Conservation (phyloP, 2,113 vertebrate species). For the Hemichromis elongatus region DNA sequence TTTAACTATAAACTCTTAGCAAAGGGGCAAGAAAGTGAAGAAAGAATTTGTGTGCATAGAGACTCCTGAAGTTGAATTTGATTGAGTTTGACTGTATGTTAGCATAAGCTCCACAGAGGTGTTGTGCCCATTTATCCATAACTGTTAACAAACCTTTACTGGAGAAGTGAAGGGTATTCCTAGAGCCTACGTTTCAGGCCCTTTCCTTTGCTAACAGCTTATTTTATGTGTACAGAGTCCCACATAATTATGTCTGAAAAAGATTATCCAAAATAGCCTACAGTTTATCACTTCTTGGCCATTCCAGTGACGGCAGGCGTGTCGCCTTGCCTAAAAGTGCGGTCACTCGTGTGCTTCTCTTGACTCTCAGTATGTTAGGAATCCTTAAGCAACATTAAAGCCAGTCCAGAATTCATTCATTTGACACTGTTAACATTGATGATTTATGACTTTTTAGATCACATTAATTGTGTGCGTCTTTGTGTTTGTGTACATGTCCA, state of each 20-base stretch:
- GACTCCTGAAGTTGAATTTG: not conserved
- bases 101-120: not conserved
- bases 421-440: not conserved
- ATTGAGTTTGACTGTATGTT: not conserved
- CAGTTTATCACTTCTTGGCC: not conserved
- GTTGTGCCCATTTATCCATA: not conserved
- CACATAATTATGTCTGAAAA: not conserved
- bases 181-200: not conserved
- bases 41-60: not conserved
- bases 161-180: not conserved
- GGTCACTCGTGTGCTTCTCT: not conserved
- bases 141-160: not conserved
- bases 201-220: not conserved
- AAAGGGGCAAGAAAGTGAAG: not conserved
- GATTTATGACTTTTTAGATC: not conserved
- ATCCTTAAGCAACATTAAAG: not conserved
- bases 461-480: not conserved
- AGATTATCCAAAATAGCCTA: not conserved
- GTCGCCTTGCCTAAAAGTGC: not conserved
- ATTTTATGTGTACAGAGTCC: not conserved
- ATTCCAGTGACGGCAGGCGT: not conserved
- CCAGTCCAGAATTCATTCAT: not conserved
- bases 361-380: not conserved
- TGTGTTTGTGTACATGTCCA: slow-evolving; percentile 12
- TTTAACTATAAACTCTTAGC: not conserved